Percentiles rank a stretch among this genome's conserved stretches.
phyloP scores from a whole-genome alignment of 2,113 vertebrate genomes.

The Spea multiplicata region DNA sequence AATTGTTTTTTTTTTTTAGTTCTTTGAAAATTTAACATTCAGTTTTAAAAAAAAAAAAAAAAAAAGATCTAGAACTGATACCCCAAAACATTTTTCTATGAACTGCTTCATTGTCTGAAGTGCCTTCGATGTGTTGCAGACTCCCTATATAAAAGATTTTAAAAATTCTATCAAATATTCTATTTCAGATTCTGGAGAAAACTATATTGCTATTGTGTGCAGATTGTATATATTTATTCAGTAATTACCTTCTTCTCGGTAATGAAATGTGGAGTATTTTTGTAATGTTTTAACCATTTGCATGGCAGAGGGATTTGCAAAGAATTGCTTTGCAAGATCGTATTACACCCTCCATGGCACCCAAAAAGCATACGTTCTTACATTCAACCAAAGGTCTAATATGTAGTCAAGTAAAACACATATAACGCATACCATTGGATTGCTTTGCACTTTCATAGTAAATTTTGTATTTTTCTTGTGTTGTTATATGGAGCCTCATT shows the following conservation, averaged over 20 bases:
- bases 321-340: no score
- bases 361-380: conserved; percentile 4
- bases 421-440: not conserved
- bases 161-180: conserved; percentile 1
- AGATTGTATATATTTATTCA: conserved; percentile 28
- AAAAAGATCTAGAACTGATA: not conserved
- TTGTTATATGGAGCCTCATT: no score
- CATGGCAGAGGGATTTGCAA: not conserved
- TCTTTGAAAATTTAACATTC: conserved; percentile 8
- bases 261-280: conserved; percentile 5
- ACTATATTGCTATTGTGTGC: conserved; percentile 12
- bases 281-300: not conserved
- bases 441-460: no score
- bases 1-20: not conserved
- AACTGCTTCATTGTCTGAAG: conserved; percentile 28
- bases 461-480: no score
- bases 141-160: not conserved
- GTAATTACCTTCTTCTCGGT: conserved; percentile 8
- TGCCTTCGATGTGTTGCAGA: conserved; percentile 34
- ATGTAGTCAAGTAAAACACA: conserved; percentile 22
- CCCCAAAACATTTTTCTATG: not conserved
- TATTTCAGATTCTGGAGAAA: conserved; percentile 19
- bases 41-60: conserved; percentile 1
- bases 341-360: no score
- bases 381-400: conserved; percentile 26